Evolutionary conservation across 1,140 invertebrate genomes (phyloP).

Genomic region (Pygmarrhopalites habei): DNA sequence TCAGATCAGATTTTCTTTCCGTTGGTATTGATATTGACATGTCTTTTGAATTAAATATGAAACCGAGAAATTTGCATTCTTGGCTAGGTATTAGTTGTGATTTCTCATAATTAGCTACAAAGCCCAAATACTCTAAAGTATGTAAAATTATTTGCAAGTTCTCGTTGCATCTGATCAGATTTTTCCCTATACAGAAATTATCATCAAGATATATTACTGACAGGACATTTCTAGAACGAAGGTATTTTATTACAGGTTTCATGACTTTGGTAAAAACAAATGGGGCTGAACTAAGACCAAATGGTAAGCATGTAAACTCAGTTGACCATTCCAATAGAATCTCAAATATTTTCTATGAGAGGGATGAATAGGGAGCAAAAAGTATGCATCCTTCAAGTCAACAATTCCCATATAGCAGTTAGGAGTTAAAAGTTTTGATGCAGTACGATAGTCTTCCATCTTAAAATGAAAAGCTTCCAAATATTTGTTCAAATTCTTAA

Average conservation of each 20-base stretch:
- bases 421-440: constrained; percentile 6
- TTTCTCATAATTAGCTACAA: constrained; percentile 12
- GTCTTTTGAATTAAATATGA: constrained; percentile 15
- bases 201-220: constrained; percentile 27
- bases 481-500: constrained; percentile 15
- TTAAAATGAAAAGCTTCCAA: constrained; percentile 23
- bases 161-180: background rate
- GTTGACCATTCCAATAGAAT: constrained; percentile 10
- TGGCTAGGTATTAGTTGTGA: constrained; percentile 4
- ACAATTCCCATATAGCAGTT: constrained; percentile 14
- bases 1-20: background rate
- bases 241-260: constrained; percentile 7
- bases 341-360: constrained; percentile 19
- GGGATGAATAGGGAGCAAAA: constrained; percentile 8
- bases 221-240: background rate
- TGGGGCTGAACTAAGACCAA: constrained; percentile 23
- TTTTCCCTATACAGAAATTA: constrained; percentile 8
- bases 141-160: background rate
- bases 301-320: constrained; percentile 25
- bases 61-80: constrained; percentile 18
- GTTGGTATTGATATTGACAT: constrained; percentile 13
- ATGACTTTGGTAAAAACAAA: constrained; percentile 26
- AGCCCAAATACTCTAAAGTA: constrained; percentile 6
- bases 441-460: constrained; percentile 23
- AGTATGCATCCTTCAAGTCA: constrained; percentile 30